phyloP scores from a whole-genome alignment of 2,888 invertebrate genomes.

The Dilophus febrilis region DNA sequence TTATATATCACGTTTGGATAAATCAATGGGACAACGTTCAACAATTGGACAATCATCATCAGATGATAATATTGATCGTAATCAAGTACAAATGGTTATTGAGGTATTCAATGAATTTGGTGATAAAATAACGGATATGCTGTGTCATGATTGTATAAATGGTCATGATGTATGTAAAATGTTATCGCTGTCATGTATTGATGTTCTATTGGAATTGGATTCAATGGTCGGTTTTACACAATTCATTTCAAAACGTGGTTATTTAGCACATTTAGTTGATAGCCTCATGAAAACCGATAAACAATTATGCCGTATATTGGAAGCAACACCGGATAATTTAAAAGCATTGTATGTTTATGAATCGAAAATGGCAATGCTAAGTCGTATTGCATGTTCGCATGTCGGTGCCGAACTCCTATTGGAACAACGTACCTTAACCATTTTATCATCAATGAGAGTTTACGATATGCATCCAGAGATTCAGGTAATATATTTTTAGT shows the following conservation, averaged over 20 bases:
- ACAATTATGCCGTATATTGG: constrained; percentile 42
- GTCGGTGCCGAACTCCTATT: constrained; percentile 47
- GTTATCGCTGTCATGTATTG: constrained; percentile 67
- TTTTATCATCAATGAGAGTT: constrained; percentile 49
- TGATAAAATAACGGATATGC: constrained; percentile 58
- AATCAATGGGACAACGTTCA: constrained; percentile 32
- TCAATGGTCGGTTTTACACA: constrained; percentile 48
- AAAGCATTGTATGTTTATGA: constrained; percentile 72
- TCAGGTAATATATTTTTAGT: constrained; percentile 15
- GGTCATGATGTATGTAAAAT: constrained; percentile 83
- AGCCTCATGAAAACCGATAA: constrained; percentile 60
- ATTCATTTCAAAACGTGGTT: constrained; percentile 40
- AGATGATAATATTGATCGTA: constrained; percentile 27
- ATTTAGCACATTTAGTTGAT: constrained; percentile 68
- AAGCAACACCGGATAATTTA: constrained; percentile 47
- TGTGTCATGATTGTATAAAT: constrained; percentile 74
- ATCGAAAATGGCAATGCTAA: constrained; percentile 66
- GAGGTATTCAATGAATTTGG: constrained; percentile 58
- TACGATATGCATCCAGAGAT: constrained; percentile 58
- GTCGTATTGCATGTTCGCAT: constrained; percentile 48
- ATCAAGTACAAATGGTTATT: constrained; percentile 28
- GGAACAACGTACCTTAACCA: constrained; percentile 39
- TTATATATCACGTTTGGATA: constrained; percentile 50
- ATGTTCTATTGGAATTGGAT: constrained; percentile 59
- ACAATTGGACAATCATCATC: constrained; percentile 43